phyloP scores from a whole-genome alignment of 1,140 invertebrate species.

The Pentalonia nigronervosa region DNA sequence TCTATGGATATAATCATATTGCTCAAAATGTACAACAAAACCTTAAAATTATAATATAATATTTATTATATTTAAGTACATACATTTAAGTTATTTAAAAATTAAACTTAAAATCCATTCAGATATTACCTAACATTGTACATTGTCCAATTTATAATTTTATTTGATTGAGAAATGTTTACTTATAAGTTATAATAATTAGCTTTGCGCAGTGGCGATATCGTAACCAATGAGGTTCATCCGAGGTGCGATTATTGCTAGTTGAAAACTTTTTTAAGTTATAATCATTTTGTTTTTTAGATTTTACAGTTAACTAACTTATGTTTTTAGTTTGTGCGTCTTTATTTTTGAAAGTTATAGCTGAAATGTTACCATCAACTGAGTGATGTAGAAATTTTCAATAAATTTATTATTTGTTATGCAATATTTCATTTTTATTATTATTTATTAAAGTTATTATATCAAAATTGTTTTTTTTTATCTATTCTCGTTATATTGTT shows the following conservation, averaged over 20 bases:
- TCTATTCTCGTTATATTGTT: not conserved
- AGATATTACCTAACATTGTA: not conserved
- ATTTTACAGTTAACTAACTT: not conserved
- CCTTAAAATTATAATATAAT: not conserved
- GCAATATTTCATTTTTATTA: not conserved
- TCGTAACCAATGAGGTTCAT: slow-evolving; percentile 87
- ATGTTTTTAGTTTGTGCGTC: not conserved
- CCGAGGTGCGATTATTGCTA: slow-evolving; percentile 89
- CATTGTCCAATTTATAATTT: not conserved
- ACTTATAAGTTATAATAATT: not conserved
- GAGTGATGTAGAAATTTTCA: not conserved
- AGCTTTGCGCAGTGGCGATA: slow-evolving; percentile 73
- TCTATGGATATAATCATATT: not conserved
- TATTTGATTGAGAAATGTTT: not conserved
- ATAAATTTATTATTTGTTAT: slow-evolving; percentile 35
- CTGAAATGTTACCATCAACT: not conserved
- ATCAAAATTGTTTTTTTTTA: not conserved
- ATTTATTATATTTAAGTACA: not conserved
- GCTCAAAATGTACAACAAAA: slow-evolving; percentile 38
- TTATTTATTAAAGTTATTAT: not conserved
- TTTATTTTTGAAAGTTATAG: not conserved
- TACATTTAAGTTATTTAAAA: not conserved
- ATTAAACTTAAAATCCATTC: not conserved
- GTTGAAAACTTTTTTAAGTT: slow-evolving; percentile 78
- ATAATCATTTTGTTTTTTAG: not conserved